These are phyloP conservation scores for Candoia aspera DNA, from an alignment of 2,113 vertebrate genomes.

Conservation along the genomic window DNA sequence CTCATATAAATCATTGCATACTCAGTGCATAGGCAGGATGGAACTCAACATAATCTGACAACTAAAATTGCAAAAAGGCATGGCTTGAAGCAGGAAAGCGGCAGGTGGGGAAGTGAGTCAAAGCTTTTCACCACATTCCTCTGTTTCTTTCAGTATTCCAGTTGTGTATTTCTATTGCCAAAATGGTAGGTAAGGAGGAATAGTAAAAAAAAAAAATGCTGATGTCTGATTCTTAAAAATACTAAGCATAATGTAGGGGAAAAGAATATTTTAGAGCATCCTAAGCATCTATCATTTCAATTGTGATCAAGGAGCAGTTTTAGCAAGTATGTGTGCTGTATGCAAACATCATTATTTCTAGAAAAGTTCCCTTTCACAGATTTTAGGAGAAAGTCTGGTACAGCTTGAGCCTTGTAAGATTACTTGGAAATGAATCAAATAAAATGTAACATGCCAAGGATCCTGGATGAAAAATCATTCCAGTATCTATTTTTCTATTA, in stretches of 20 bases:
- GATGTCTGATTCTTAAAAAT: not conserved
- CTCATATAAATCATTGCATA: not conserved
- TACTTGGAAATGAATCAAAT: not conserved
- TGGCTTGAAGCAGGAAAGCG: not conserved
- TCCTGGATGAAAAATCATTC: not conserved
- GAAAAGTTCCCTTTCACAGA: not conserved
- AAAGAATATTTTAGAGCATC: not conserved
- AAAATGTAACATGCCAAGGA: slow-evolving; percentile 26
- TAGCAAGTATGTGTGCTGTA: not conserved
- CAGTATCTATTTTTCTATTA: slow-evolving; percentile 45
- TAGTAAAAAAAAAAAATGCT: not conserved
- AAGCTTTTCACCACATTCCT: not conserved
- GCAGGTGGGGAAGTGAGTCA: not conserved
- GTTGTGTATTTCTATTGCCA: not conserved
- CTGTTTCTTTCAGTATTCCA: not conserved
- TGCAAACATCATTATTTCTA: not conserved
- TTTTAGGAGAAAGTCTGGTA: not conserved
- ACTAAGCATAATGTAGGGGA: not conserved
- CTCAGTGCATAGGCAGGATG: not conserved
- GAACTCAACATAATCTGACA: not conserved
- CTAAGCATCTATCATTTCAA: not conserved
- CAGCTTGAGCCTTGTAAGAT: not conserved
- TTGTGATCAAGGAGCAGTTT: not conserved
- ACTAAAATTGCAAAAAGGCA: not conserved
- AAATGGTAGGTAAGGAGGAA: not conserved